Base-by-base conservation (phyloP, 2,888 invertebrate genomes). In the Drosophila emarginata region DNA sequence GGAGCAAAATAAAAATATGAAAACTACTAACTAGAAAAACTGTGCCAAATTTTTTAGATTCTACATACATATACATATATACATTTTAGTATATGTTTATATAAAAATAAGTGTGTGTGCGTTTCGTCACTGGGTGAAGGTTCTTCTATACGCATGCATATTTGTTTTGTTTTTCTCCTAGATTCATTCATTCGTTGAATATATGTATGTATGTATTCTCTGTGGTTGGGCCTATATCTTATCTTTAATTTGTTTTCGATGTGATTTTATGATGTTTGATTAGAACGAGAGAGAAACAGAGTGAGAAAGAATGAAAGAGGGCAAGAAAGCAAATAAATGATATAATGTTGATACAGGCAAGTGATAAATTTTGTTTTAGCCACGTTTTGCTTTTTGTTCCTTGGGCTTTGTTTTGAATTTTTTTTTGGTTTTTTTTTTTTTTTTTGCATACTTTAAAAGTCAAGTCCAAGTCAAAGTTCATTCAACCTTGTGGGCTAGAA, bases 111-210 rank as follows among this genome's bases (percentile, higher is more conserved):
- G 18, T 21, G 14, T 45, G 45, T 37, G n/a, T 37, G 37, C 14
- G 28, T 6, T 12, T 12, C 63, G 61, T 68, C 70, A 83, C 64
- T 83, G 73, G 83, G 86, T 84, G 83, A 84, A 84, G 86, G 83
- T 54, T 80, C 71, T 77, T 78, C 62, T 51, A 21, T 50, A 26
- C 40, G 39, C 21, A 45, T 36, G 39, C 21, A 45, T 36, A 39
- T 32, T 50, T 50, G 63, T 67, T 61, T 58, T 67, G 67, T 11
- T 45, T 45, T 21, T 45, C 18, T 12, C 18, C 18, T 11, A 21
- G 18, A 5, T 45, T 45, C 45, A 45, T 45, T 45, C 45, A 45
- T 45, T 45, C 12, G 21, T 4, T 45, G 21, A 45, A 12, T 12
- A 9, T 67, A 59, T 60, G 54, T 66, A 66, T 53, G 61, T 70